Evolutionary conservation across 2,888 invertebrate genomes (phyloP).

Genomic region (Hyles lineata): DNA sequence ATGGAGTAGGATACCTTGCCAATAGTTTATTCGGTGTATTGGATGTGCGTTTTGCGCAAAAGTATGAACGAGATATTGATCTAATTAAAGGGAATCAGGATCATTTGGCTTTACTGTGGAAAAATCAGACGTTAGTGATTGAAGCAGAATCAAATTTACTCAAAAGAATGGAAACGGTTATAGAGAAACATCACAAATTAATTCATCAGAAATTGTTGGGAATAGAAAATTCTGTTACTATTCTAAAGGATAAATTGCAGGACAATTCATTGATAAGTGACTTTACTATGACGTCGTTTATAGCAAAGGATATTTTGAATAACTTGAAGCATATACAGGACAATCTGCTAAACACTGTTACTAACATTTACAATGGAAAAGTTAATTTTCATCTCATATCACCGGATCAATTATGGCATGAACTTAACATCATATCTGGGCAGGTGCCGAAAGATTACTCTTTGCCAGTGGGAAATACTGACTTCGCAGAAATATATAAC

Average conservation of each 20-base stretch:
- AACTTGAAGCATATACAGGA: neutral
- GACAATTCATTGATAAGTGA: neutral
- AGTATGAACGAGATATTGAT: neutral
- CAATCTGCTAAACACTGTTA: neutral
- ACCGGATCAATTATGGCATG: neutral
- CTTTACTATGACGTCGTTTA: neutral
- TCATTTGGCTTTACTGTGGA: constrained; percentile 4
- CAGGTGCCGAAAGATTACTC: neutral
- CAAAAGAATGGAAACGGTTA: neutral
- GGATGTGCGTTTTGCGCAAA: constrained; percentile 10
- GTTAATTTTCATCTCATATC: constrained; percentile 7
- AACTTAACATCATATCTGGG: neutral
- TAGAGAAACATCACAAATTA: neutral
- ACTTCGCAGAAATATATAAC: neutral
- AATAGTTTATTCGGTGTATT: constrained; percentile 6
- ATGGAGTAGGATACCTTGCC: neutral
- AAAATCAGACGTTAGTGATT: neutral
- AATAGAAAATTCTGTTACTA: neutral
- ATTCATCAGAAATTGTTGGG: constrained; percentile 8
- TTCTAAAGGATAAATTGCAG: neutral
- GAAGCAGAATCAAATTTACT: constrained; percentile 5
- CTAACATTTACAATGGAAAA: constrained; percentile 2
- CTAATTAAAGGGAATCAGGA: neutral
- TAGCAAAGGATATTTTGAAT: constrained; percentile 3
- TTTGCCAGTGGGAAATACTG: neutral